These are phyloP conservation scores for Fistularia commersonii DNA, from an alignment of 2,797 vertebrate species.

Conservation along the genomic window DNA sequence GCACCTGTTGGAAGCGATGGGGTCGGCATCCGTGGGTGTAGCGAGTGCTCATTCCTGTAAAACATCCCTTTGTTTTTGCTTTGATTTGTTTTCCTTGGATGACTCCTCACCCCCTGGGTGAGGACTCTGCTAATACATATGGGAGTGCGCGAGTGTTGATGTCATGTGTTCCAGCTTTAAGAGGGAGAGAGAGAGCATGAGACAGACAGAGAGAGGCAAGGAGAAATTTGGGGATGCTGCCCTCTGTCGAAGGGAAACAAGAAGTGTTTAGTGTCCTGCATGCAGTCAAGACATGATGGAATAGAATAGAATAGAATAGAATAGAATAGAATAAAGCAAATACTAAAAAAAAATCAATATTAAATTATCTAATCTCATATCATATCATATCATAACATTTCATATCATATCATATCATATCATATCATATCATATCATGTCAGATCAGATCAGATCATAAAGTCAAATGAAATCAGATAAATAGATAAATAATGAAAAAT, in stretches of 20 bases:
- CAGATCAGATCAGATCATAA: no score
- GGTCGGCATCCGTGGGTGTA: conserved; percentile 55
- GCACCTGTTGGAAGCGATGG: conserved; percentile 64
- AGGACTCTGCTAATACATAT: conserved; percentile 63
- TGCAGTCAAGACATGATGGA: no score
- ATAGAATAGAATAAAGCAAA: no score
- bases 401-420: no score
- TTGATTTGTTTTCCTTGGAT: conserved; percentile 72
- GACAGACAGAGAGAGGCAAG: conserved; percentile 1
- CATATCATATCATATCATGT: no score
- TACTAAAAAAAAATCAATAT: no score
- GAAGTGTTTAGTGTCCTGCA: no score
- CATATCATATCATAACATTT: no score
- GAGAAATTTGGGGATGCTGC: conserved; percentile 52
- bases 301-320: no score
- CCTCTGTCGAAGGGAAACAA: conserved; percentile 52
- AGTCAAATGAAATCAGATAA: no score
- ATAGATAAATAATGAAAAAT: no score
- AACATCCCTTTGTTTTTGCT: conserved; percentile 62
- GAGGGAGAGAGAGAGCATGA: conserved; percentile 6
- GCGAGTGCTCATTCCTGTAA: conserved; percentile 66
- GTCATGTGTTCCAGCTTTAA: conserved; percentile 54
- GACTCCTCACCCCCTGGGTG: conserved; percentile 60
- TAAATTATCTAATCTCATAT: no score
- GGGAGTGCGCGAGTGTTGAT: conserved; percentile 50